Base-by-base conservation (phyloP, 92 coral and sea anemone genomes). In the Blastomussa wellsi region DNA sequence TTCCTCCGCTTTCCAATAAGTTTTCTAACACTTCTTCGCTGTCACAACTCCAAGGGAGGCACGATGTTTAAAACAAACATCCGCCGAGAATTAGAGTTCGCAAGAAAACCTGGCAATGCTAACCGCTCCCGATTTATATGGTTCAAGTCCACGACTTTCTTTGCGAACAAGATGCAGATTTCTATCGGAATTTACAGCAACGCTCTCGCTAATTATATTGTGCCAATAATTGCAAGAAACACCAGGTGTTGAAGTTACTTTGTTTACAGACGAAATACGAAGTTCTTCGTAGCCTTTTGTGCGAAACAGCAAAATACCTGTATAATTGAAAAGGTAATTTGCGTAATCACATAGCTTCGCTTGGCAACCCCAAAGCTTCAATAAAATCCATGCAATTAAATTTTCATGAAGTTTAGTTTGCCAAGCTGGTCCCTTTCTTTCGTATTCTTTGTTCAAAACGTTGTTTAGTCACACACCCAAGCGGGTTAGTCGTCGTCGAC, bases 261-360 rank as follows among this genome's bases (percentile, higher is more conserved):
- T 80, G 75, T 80, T 80, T 66, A 65, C 75, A 65, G 73, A 60
- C 42, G 12, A 8, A 41, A 48, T 47, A 31, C 60, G 47, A 66
- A 48, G 74, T 47, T 26, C 57, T 67, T 79, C 62, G 41, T 64
- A 14, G 74, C 60, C 71, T 69, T 47, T 67, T 80, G 72, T 67
- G 76, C 22, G 36, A 80, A 68, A 44, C 20, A 28, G 33, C n/a
- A 67, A 80, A 80, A 80, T 68, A 80, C 75, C 76, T 80, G 84
- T 44, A 71, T 66, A 31, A 67, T 67, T 80, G 37, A 80, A 33
- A 22, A 49, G 51, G 20, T 31, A 52, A 80, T 67, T 67, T 80
- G 76, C 84, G 75, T 65, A 47, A 31, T 44, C 51, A 64, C 83
- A 42, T 10, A 42, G 31, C 55, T 62, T 0, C 41, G 17, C 51